These are phyloP conservation scores for Plutomurus gul DNA, from an alignment of 1,140 invertebrate species.

Conservation along the genomic window DNA sequence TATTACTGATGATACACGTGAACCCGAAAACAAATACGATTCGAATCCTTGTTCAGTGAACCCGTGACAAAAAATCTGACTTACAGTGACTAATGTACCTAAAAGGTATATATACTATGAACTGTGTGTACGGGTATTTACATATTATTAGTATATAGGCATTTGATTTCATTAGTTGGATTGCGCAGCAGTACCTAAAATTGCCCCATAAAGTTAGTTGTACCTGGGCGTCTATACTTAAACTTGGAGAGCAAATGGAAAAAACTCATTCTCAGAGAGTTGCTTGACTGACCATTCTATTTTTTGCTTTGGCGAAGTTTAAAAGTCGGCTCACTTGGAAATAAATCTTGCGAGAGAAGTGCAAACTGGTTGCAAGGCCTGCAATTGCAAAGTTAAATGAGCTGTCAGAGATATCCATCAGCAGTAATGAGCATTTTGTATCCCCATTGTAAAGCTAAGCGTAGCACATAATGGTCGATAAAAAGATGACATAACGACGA, in stretches of 20 bases:
- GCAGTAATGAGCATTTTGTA: constrained; percentile 27
- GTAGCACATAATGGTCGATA: background rate
- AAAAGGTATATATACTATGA: background rate
- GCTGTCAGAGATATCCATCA: constrained; percentile 28
- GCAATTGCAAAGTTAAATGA: constrained; percentile 13
- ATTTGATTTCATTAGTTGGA: constrained; percentile 4
- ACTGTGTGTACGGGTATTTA: background rate
- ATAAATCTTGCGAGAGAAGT: constrained; percentile 24
- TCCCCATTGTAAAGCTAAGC: background rate
- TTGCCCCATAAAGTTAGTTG: background rate
- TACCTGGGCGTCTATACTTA: background rate
- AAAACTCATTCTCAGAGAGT: constrained; percentile 2
- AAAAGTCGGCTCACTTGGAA: constrained; percentile 24
- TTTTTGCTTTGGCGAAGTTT: constrained; percentile 13
- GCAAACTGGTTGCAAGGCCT: background rate
- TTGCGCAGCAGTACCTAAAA: background rate
- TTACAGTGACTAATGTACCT: no score
- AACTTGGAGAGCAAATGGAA: constrained; percentile 2
- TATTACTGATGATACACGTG: no score
- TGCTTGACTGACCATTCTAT: constrained; percentile 24
- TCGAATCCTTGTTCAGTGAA: background rate
- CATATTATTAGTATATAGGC: background rate
- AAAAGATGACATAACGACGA: constrained; percentile 18
- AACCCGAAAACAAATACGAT: background rate
- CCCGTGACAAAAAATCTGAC: background rate